Percentiles rank a stretch among this genome's conserved stretches.
These are phyloP conservation scores for Cephus sareptanus DNA, from an alignment of 2,888 invertebrate species.

Conservation along the genomic window DNA sequence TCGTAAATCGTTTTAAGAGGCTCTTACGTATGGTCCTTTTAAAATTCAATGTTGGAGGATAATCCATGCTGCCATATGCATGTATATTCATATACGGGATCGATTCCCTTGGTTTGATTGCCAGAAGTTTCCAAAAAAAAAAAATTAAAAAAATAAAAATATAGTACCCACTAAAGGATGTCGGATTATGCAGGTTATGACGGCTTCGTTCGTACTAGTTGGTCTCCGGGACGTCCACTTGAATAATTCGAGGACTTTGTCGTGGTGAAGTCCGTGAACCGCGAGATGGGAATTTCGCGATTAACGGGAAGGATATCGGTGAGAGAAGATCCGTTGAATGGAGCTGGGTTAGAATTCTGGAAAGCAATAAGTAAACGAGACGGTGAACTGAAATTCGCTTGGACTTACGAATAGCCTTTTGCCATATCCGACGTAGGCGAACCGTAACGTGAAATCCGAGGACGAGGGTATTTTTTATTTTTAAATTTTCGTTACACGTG, in stretches of 20 bases:
- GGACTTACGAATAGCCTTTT: background rate
- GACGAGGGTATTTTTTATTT: background rate
- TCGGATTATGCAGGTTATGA: background rate
- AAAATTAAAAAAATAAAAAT: background rate
- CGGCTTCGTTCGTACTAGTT: background rate
- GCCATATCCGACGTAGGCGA: background rate
- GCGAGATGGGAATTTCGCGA: background rate
- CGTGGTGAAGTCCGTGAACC: background rate
- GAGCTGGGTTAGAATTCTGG: background rate
- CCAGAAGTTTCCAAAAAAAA: background rate
- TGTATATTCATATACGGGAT: background rate
- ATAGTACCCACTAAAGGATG: background rate
- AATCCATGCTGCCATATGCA: background rate
- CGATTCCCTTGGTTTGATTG: background rate
- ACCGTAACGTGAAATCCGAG: background rate
- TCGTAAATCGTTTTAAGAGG: background rate
- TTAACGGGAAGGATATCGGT: background rate
- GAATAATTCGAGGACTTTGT: background rate
- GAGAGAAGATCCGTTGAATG: background rate
- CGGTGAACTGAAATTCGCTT: background rate
- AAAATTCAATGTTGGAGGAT: background rate
- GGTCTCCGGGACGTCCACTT: background rate
- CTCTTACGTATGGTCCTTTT: background rate
- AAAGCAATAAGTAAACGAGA: background rate
- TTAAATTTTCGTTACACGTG: too few relatives aligned